Conservation (phyloP, 2,797 vertebrate genomes). For the Parauchenoglanis punctatus region DNA sequence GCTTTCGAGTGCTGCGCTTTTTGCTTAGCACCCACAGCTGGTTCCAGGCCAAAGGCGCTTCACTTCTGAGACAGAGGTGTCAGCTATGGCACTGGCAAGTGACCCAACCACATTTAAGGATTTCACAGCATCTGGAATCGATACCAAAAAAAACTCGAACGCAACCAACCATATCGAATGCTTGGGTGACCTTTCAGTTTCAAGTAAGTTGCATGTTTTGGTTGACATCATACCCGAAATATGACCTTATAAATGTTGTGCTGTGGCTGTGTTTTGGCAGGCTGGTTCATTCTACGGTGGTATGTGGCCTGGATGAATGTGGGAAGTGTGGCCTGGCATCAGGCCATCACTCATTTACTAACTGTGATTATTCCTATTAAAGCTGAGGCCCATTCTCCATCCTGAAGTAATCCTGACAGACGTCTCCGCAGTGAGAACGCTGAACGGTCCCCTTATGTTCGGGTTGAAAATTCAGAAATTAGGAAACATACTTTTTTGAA, state of each 20-base stretch:
- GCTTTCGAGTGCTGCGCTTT: neutral
- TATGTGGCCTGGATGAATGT: neutral
- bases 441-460: neutral
- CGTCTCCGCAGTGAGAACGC: neutral
- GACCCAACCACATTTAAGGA: neutral
- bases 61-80: neutral
- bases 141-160: neutral
- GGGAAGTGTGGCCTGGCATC: neutral
- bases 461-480: neutral
- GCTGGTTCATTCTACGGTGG: neutral
- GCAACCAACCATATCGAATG: neutral
- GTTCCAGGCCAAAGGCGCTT: neutral
- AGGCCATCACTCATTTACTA: neutral
- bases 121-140: neutral
- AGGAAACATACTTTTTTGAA: neutral
- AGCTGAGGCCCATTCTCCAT: neutral
- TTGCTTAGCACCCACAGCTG: no score
- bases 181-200: neutral
- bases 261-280: slow-evolving; percentile 15
- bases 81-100: neutral
- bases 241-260: neutral
- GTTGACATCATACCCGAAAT: slow-evolving; percentile 1
- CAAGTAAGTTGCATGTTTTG: neutral
- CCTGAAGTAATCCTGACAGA: neutral
- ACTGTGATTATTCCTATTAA: neutral